Evolutionary conservation across 2,797 vertebrate species (phyloP).

Genomic region (Tenualosa ilisha): DNA sequence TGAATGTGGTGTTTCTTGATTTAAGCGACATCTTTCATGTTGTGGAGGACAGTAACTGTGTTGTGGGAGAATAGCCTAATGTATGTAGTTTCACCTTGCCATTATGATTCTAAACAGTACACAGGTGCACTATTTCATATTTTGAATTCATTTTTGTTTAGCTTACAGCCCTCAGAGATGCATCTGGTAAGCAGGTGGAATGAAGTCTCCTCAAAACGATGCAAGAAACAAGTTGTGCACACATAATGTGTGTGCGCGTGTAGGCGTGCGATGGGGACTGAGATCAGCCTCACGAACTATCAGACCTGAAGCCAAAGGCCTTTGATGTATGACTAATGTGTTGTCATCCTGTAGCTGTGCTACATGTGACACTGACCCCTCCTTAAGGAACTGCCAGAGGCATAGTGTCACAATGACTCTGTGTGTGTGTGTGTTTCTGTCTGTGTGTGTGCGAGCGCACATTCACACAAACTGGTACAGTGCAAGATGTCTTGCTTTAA

Average conservation of each 20-base stretch:
- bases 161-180: background rate
- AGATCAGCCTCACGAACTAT: background rate
- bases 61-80: background rate
- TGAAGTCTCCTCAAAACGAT: background rate
- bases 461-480: background rate
- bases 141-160: background rate
- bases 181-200: background rate
- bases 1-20: constrained; percentile 16
- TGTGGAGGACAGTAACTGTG: background rate
- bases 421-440: background rate
- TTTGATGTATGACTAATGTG: constrained; percentile 1
- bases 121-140: background rate
- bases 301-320: constrained; percentile 1
- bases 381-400: background rate
- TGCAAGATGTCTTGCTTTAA: background rate
- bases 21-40: background rate
- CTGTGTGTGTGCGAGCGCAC: no score
- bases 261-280: background rate
- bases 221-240: background rate
- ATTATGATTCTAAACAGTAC: background rate
- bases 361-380: background rate
- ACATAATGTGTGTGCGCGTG: background rate
- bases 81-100: background rate
- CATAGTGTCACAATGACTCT: background rate
- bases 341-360: background rate